These are phyloP conservation scores for Aix galericulata DNA, from an alignment of 2,113 vertebrate species.

Conservation along the genomic window DNA sequence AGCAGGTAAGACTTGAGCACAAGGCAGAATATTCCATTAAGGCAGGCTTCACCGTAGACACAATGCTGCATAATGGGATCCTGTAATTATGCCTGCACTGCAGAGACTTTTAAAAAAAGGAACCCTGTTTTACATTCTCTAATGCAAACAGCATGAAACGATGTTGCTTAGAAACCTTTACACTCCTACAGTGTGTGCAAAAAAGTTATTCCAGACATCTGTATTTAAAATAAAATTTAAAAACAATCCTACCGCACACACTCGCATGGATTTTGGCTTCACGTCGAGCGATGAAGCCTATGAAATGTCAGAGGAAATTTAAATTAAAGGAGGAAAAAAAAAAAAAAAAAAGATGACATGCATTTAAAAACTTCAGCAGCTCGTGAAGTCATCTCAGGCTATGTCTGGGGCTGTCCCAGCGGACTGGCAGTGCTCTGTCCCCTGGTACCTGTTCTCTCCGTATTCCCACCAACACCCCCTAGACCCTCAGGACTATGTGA, in stretches of 20 bases:
- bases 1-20: conserved; percentile 60
- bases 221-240: conserved; percentile 67
- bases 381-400: conserved; percentile 64
- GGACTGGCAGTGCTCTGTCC: not conserved
- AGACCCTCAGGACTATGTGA: not conserved
- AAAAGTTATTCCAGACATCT: conserved; percentile 69
- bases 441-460: not conserved
- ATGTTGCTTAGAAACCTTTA: conserved; percentile 76
- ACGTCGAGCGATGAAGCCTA: conserved; percentile 50
- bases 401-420: conserved; percentile 16
- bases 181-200: conserved; percentile 69
- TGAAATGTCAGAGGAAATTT: conserved; percentile 68
- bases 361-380: conserved; percentile 48
- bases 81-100: conserved; percentile 74
- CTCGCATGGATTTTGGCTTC: conserved; percentile 59
- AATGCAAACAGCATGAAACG: conserved; percentile 74
- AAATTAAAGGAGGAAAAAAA: conserved; percentile 22
- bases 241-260: conserved; percentile 64
- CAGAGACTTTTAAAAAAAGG: conserved; percentile 66
- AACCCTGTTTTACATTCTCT: conserved; percentile 72
- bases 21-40: conserved; percentile 72
- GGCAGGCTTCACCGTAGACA: conserved; percentile 56
- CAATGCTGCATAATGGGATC: conserved; percentile 73
- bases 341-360: not conserved
- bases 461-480: not conserved